phyloP scores from a whole-genome alignment of 2,888 invertebrate species.

The Limenitis camilla region DNA sequence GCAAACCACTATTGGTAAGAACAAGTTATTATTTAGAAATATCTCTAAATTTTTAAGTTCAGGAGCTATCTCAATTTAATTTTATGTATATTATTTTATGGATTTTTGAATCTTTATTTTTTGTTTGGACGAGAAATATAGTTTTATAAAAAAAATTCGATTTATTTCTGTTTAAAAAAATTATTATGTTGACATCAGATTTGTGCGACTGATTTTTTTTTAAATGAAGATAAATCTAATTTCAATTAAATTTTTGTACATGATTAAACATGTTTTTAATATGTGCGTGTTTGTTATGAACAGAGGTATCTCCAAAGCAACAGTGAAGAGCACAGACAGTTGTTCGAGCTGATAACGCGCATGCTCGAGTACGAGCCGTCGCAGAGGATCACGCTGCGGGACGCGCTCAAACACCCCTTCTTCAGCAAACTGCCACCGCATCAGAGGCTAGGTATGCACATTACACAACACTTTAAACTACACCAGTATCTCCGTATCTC shows the following conservation, averaged over 20 bases:
- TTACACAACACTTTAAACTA: background rate
- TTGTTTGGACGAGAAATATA: no score
- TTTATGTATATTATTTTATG: no score
- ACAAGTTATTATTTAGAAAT: constrained; percentile 1
- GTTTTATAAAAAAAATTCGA: no score
- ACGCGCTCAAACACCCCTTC: constrained; percentile 94
- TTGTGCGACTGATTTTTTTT: no score
- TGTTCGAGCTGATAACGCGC: constrained; percentile 94
- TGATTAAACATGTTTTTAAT: background rate
- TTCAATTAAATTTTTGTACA: no score
- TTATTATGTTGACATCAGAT: no score
- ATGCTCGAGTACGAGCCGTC: constrained; percentile 98
- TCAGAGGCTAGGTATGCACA: constrained; percentile 77
- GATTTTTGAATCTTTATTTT: no score
- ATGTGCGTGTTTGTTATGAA: background rate
- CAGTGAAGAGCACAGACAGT: constrained; percentile 90
- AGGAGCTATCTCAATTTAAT: background rate
- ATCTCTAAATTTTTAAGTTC: background rate
- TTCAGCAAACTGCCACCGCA: constrained; percentile 89
- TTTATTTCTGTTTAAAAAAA: no score
- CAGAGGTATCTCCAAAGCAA: constrained; percentile 93
- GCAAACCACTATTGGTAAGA: constrained; percentile 94
- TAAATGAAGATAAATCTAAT: no score
- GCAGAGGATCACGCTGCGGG: constrained; percentile 88
- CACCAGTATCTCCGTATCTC: background rate